Conservation (phyloP, 2,113 vertebrate species). For the Pipa parva region DNA sequence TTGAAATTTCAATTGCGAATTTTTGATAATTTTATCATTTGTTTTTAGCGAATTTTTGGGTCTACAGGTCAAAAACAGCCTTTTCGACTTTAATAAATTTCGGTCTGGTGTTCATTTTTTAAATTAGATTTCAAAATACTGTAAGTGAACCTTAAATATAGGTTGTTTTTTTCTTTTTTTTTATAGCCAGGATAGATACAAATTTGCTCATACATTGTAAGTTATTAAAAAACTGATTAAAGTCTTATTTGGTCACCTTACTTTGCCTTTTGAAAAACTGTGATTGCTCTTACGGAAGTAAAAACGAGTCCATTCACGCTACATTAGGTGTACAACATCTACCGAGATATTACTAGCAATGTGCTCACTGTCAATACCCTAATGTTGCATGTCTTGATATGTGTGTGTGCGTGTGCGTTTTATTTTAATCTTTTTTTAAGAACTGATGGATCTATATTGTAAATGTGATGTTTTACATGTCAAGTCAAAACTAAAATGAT, state of each 20-base stretch:
- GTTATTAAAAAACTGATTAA: constrained; percentile 16
- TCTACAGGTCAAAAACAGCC: too few species aligned
- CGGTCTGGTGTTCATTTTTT: too few species aligned
- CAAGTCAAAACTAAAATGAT: constrained; percentile 59
- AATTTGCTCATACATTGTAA: neutral
- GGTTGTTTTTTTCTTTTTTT: neutral
- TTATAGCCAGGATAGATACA: neutral
- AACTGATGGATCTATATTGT: constrained; percentile 86
- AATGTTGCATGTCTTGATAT: constrained; percentile 85
- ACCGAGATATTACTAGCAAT: constrained; percentile 55
- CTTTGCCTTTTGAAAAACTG: constrained; percentile 52
- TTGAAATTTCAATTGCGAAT: too few species aligned
- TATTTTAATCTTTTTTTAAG: constrained; percentile 68
- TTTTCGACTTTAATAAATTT: too few species aligned
- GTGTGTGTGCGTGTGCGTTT: constrained; percentile 68
- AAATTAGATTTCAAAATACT: too few species aligned
- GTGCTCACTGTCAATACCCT: constrained; percentile 82
- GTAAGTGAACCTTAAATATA: too few species aligned
- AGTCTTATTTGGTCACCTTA: constrained; percentile 55
- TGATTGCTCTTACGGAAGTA: constrained; percentile 46
- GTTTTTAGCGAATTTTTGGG: too few species aligned
- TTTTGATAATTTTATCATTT: too few species aligned
- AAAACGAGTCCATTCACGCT: constrained; percentile 52
- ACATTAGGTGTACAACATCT: constrained; percentile 51
- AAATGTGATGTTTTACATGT: constrained; percentile 88